Conservation (phyloP, 2,797 vertebrate species). For the Silurus lanzhouensis region DNA sequence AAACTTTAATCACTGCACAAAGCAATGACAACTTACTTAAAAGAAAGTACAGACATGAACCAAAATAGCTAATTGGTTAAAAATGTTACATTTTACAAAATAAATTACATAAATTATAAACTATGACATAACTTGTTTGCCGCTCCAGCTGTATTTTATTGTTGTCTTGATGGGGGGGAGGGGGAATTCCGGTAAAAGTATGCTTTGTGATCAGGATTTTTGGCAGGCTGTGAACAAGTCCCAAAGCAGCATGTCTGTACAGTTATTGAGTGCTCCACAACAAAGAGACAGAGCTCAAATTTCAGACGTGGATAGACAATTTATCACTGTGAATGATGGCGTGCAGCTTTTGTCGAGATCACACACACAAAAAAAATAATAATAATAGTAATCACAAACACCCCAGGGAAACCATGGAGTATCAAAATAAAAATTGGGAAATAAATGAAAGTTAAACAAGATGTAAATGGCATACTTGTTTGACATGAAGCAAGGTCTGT, state of each 20-base stretch:
- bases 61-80: not conserved
- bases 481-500: not conserved
- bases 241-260: not conserved
- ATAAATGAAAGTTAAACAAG: not conserved
- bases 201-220: not conserved
- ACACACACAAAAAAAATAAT: too few species aligned
- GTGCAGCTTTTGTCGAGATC: not conserved
- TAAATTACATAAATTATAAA: not conserved
- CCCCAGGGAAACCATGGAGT: not conserved
- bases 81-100: not conserved
- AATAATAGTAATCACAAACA: not conserved
- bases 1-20: not conserved
- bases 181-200: not conserved
- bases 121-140: not conserved
- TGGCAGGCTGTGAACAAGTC: conserved; percentile 10
- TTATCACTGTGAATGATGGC: conserved; percentile 3
- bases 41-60: not conserved
- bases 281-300: not conserved
- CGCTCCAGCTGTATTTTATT: not conserved
- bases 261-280: not conserved
- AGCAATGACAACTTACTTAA: not conserved
- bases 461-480: not conserved
- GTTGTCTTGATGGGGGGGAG: not conserved
- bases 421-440: not conserved
- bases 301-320: not conserved